Evolutionary conservation across 2,113 vertebrate species (phyloP), one percentile per base, ranked within the genome.

Genomic region (Sander lucioperca): DNA sequence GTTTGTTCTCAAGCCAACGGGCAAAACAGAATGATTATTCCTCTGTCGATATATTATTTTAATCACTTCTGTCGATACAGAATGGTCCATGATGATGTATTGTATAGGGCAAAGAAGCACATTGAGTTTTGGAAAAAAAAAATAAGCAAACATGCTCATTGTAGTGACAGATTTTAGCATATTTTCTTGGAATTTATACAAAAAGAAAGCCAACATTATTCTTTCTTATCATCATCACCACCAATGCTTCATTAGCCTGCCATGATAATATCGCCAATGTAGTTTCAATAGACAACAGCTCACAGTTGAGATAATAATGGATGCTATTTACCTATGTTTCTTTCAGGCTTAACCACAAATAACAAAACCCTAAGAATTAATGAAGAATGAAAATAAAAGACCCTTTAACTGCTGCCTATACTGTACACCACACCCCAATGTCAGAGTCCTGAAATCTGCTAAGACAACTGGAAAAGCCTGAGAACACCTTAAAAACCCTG

Each of bases 31-130:
- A 18, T 56, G 15, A 70, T 56, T 16, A 54, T 80, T 50, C 54
- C 45, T 53, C 9, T 23, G 18, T 43, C 58, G 70, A 81, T 66
- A 47, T 68, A 53, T 65, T 43, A 43, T 27, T n/a, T 69, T 1
- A 57, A 39, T 36, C 33, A 73, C 25, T 48, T 15, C 16, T 39
- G 9, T 39, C 2, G 9, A 39, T 39, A 11, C 2, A 3, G 39
- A 39, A 10, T 8, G 39, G 39, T 39, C 39, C 39, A 39, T 39
- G 39, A 39, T 39, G 9, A 39, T 2, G 9, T 39, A 39, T 39
- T 11, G 9, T 39, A 39, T 10, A 39, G 8, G 36, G 8, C 36
- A 39, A 39, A 39, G 8, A 39, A 39, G 36, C 36, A 39, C 36
- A 15, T 61, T 33, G 18, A 48, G 13, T 16, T 63, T 25, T 21